A percentile compares a stretch with the other conserved stretches of the same genome.
Evolutionary conservation across 1,140 invertebrate genomes (phyloP).

Genomic region (Meloidogyne hapla): DNA sequence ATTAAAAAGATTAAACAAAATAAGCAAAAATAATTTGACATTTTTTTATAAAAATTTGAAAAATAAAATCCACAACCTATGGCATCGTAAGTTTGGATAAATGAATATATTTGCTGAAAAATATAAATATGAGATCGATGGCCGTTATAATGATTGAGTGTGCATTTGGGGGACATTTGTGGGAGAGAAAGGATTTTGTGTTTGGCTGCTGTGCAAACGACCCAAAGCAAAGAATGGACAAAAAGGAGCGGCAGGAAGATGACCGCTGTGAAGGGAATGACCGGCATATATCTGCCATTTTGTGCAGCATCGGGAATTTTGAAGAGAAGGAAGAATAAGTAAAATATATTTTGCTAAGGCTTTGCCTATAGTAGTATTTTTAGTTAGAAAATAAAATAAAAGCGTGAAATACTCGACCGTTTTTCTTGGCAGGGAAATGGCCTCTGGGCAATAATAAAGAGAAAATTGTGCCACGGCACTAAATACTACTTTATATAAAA

Average conservation of each 20-base stretch:
- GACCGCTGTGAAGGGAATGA: constrained; percentile 1
- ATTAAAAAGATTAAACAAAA: too few species aligned
- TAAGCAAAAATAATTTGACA: too few species aligned
- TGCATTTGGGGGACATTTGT: not conserved
- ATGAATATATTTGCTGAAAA: too few species aligned
- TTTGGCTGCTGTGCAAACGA: not conserved
- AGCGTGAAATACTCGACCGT: not conserved
- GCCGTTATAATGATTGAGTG: constrained; percentile 5
- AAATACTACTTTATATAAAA: too few species aligned
- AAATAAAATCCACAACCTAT: not conserved
- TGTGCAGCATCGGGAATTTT: constrained; percentile 2
- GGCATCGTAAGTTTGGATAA: not conserved
- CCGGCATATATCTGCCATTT: not conserved
- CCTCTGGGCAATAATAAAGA: not conserved
- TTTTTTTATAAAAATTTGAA: not conserved
- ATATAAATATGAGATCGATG: not conserved
- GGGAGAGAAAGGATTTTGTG: not conserved
- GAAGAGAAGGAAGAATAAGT: not conserved
- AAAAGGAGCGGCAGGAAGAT: not conserved
- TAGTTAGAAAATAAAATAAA: not conserved
- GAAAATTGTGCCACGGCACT: not conserved
- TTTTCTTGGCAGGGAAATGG: not conserved
- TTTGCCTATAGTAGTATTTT: not conserved
- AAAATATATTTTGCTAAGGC: not conserved
- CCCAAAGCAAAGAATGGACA: not conserved